Evolutionary conservation across 2,888 invertebrate genomes (phyloP), one percentile per base, ranked within the genome.

Genomic region (Rutpela maculata): DNA sequence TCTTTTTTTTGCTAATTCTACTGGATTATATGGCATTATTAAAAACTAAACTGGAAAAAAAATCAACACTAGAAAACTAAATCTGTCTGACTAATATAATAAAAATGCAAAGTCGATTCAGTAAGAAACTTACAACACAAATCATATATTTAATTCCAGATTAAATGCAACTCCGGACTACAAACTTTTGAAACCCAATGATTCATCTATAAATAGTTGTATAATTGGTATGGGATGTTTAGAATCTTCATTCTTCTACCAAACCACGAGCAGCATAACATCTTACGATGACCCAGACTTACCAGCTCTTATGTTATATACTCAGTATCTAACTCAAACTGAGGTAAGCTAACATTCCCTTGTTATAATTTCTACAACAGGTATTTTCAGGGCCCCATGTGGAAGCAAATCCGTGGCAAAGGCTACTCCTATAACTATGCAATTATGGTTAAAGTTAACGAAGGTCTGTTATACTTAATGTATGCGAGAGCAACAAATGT

Each of bases 291-390:
- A 93, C 87, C 89, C 93, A 0, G 94, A 95, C 86, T 89, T 95
- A 55, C 94, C 97, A 11, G 93, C 96, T 68, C 90, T 97, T 35
- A 90, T 94, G 83, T 93, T 97, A 38, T 95, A 95, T 81, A 91
- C 97, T 81, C 96, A 97, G 90, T 98, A 97, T 90, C 93, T 98
- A 84, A 95, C 94, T 9, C 97, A 97, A 89, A 91, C 95, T 0
- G 97, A 97, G 92, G 96, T 95, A 87, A 85, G 7, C 31, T 18
- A 31, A 67, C 65, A 62, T 38, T 17, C 85, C 77, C 55, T 57
- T 60, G 5, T 60, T 18, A 22, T 63, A 35, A 35, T 31, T 63
- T 31, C 12, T 63, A 31, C n/a, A 63, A n/a, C 1, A 1, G 3
- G 4, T 50, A n/a, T 50, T 50, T 50, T n/a, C 89, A 95, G 94